Percentiles rank a stretch among this genome's conserved stretches.
These are phyloP conservation scores for Boulengerochromis microlepis DNA, from an alignment of 2,113 vertebrate genomes.

Conservation along the genomic window DNA sequence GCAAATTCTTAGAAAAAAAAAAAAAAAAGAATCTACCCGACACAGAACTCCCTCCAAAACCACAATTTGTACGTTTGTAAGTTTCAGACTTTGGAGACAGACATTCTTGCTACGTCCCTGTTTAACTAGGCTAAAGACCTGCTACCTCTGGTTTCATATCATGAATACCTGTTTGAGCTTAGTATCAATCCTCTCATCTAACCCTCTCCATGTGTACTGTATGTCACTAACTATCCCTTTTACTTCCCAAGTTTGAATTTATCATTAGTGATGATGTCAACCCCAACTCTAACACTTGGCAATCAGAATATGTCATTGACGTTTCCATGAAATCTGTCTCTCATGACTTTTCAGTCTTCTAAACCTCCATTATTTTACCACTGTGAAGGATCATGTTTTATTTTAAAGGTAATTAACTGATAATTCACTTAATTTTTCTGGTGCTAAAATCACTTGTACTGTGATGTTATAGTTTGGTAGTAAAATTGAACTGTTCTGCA, in stretches of 20 bases:
- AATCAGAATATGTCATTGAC: not conserved
- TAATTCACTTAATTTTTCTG: not conserved
- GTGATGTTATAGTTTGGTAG: not conserved
- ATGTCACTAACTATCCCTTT: not conserved
- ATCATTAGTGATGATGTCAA: not conserved
- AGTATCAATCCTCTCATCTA: not conserved
- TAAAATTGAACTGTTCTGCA: not conserved
- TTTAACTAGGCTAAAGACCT: not conserved
- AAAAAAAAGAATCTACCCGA: not conserved
- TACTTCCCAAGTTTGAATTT: not conserved
- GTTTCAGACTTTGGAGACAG: not conserved
- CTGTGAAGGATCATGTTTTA: accelerated
- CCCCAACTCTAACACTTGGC: not conserved
- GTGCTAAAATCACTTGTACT: not conserved
- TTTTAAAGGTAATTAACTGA: not conserved
- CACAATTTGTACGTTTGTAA: not conserved
- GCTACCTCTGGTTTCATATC: not conserved
- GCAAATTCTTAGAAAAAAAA: not conserved
- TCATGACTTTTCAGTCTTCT: not conserved
- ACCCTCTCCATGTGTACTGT: not conserved
- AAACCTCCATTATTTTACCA: not conserved
- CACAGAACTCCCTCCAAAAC: not conserved
- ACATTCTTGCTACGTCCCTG: not conserved
- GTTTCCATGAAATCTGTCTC: not conserved
- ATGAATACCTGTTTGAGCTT: not conserved